Conservation (phyloP, 1,140 invertebrate species). For the Brachionus koreanus region DNA sequence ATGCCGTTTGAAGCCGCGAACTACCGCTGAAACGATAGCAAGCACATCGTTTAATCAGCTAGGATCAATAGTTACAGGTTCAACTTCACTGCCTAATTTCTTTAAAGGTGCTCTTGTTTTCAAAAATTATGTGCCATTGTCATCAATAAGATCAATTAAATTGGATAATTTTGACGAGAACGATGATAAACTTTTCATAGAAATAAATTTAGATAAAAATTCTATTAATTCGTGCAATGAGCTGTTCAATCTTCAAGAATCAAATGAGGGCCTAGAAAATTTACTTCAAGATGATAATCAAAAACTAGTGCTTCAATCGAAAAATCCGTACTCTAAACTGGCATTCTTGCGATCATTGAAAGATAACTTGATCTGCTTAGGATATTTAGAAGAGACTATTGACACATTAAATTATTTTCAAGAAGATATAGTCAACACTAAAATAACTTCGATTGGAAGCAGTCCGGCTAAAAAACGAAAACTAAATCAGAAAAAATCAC, state of each 20-base stretch:
- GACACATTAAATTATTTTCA: constrained; percentile 37
- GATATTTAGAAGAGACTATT: constrained; percentile 20
- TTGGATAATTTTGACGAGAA: constrained; percentile 36
- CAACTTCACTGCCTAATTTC: neutral
- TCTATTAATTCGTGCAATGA: neutral
- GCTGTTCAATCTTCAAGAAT: neutral
- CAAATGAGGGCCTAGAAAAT: neutral
- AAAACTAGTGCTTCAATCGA: constrained; percentile 24
- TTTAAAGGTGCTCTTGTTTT: constrained; percentile 35
- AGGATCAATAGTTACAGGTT: neutral
- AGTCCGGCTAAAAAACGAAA: constrained; percentile 13
- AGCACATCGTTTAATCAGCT: neutral
- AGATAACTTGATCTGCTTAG: constrained; percentile 39
- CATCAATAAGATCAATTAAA: constrained; percentile 9
- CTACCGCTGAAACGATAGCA: constrained; percentile 14
- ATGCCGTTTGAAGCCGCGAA: constrained; percentile 19
- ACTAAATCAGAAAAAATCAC: neutral
- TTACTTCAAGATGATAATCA: constrained; percentile 14
- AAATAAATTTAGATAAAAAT: neutral
- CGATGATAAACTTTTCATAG: constrained; percentile 5
- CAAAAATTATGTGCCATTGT: constrained; percentile 32
- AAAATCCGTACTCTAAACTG: constrained; percentile 27
- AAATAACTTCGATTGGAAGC: neutral
- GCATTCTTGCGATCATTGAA: constrained; percentile 10
- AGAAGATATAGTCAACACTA: constrained; percentile 26